Conservation (phyloP, 1,140 invertebrate species). For the Odontomachus brunneus region DNA sequence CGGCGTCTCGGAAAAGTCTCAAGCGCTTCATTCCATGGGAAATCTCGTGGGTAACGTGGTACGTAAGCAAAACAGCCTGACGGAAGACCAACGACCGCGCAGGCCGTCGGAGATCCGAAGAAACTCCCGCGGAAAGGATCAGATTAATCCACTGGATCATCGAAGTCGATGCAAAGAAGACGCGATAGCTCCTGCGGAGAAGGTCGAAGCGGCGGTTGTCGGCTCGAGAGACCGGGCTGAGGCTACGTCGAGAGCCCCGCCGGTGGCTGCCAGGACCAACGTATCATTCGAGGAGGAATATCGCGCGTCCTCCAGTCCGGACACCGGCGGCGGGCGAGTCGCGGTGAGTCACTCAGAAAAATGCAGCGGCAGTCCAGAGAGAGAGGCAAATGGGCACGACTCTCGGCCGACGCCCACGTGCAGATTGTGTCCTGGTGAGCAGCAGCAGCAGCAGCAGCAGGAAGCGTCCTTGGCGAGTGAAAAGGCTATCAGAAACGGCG, state of each 20-base stretch:
- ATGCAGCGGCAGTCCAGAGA: background rate
- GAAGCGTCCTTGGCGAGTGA: conserved; percentile 48
- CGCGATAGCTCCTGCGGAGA: background rate
- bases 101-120: conserved; percentile 7
- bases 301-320: conserved; percentile 16
- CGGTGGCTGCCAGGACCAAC: conserved; percentile 6
- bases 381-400: conserved; percentile 11
- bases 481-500: conserved; percentile 4
- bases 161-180: conserved; percentile 13
- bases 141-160: background rate
- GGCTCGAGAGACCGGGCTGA: background rate
- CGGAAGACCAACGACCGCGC: conserved; percentile 39
- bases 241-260: conserved; percentile 6
- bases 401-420: conserved; percentile 52
- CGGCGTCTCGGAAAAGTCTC: background rate
- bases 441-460: conserved; percentile 21
- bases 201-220: background rate
- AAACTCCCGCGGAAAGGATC: conserved; percentile 38
- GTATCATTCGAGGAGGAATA: conserved; percentile 52
- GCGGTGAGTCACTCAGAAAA: conserved; percentile 28
- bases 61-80: conserved; percentile 37
- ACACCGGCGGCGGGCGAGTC: background rate
- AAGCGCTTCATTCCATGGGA: background rate
- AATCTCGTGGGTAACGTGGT: conserved; percentile 29
- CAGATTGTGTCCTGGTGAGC: conserved; percentile 31